Evolutionary conservation across 2,113 vertebrate species (phyloP).

Genomic region (Numenius arquata): DNA sequence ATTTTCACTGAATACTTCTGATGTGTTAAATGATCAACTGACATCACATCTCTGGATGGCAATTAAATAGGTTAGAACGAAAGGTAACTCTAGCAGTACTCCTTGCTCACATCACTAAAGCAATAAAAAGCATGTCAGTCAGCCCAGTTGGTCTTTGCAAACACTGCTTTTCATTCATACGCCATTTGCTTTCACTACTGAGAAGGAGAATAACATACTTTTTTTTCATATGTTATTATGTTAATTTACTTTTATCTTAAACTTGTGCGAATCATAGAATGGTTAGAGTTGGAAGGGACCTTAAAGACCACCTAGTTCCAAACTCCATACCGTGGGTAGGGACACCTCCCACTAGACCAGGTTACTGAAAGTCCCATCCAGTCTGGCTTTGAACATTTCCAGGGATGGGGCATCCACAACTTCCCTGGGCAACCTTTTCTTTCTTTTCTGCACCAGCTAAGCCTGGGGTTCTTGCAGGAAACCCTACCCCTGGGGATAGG

Average conservation of each 20-base stretch:
- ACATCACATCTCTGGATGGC: background rate
- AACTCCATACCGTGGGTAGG: background rate
- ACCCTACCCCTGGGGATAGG: background rate
- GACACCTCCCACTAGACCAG: background rate
- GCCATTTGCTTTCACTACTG: background rate
- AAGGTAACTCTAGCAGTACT: background rate
- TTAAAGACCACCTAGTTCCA: background rate
- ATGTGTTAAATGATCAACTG: constrained; percentile 8
- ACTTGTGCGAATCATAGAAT: background rate
- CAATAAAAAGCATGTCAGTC: background rate
- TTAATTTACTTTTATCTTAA: background rate
- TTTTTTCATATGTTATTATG: background rate
- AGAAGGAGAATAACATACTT: background rate
- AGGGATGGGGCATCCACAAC: background rate
- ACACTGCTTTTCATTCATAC: background rate
- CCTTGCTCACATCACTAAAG: background rate
- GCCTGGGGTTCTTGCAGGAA: background rate
- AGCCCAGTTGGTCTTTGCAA: background rate
- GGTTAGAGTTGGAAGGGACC: background rate
- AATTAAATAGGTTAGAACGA: constrained; percentile 14
- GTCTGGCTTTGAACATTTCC: background rate
- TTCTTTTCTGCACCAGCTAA: background rate
- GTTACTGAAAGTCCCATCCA: background rate
- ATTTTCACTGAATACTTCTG: constrained; percentile 13
- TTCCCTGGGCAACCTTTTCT: background rate